Conservation (phyloP, 2,797 vertebrate species). For the Bryconaethiops microstoma region DNA sequence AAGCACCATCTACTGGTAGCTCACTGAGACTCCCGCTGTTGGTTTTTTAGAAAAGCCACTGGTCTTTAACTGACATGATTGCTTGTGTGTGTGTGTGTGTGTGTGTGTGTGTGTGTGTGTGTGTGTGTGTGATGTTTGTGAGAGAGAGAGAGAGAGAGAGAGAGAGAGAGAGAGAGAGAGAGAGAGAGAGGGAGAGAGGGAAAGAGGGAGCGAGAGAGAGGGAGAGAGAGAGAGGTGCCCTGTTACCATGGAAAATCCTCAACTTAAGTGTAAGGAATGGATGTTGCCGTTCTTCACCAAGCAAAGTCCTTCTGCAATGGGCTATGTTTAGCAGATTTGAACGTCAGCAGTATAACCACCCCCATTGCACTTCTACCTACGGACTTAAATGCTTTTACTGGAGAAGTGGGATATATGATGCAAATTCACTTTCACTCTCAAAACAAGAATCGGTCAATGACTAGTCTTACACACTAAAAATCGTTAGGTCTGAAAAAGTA, state of each 20-base stretch:
- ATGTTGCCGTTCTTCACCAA: conserved; percentile 1
- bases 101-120: neutral
- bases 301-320: neutral
- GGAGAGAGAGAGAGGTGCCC: conserved; percentile 11
- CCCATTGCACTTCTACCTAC: neutral
- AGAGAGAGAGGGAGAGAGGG: neutral
- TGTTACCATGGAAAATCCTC: conserved; percentile 55
- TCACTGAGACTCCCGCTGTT: neutral
- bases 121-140: neutral
- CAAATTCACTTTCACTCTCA: neutral
- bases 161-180: too few relatives aligned
- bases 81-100: too few relatives aligned
- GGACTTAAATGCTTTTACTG: neutral
- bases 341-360: neutral
- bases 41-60: conserved; percentile 1
- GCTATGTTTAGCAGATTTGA: conserved; percentile 35
- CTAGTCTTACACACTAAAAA: neutral
- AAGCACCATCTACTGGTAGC: neutral
- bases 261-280: conserved; percentile 29
- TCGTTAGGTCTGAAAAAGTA: neutral
- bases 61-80: neutral
- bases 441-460: neutral
- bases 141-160: neutral
- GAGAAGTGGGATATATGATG: neutral
- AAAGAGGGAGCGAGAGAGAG: neutral